Conservation (phyloP, 92 coral and sea anemone species). For the Anthopleura xanthogrammica region DNA sequence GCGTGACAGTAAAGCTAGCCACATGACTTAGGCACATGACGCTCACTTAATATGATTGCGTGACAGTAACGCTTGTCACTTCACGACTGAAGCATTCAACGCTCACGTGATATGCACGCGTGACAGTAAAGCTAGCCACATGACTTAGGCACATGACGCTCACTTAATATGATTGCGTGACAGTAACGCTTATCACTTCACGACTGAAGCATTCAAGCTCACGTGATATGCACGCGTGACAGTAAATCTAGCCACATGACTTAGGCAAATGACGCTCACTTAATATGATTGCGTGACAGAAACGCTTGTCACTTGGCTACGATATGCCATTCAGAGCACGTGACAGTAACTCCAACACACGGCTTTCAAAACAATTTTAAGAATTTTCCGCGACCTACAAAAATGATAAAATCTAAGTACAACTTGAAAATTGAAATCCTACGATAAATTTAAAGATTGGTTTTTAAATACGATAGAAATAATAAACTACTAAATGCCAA, state of each 20-base stretch:
- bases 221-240: neutral
- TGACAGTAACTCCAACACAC: neutral
- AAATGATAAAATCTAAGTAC: neutral
- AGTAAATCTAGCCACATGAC: neutral
- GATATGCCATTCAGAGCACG: neutral
- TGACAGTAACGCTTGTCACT: too few relatives aligned
- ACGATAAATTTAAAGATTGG: constrained; percentile 2
- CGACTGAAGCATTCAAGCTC: neutral
- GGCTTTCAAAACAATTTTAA: neutral
- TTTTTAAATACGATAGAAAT: constrained; percentile 1
- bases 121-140: neutral
- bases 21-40: too few relatives aligned
- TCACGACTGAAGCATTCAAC: too few relatives aligned
- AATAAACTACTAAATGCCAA: neutral
- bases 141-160: too few relatives aligned
- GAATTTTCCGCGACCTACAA: neutral
- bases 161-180: neutral
- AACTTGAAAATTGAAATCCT: neutral
- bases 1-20: too few relatives aligned
- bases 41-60: too few relatives aligned
- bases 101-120: neutral
- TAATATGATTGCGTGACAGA: neutral
- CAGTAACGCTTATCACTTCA: neutral
- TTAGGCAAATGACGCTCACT: too few relatives aligned
- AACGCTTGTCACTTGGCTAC: neutral